Evolutionary conservation across 2,888 invertebrate species (phyloP), one percentile per base, ranked within the genome.

Genomic region (Archaeoteleia sp.): DNA sequence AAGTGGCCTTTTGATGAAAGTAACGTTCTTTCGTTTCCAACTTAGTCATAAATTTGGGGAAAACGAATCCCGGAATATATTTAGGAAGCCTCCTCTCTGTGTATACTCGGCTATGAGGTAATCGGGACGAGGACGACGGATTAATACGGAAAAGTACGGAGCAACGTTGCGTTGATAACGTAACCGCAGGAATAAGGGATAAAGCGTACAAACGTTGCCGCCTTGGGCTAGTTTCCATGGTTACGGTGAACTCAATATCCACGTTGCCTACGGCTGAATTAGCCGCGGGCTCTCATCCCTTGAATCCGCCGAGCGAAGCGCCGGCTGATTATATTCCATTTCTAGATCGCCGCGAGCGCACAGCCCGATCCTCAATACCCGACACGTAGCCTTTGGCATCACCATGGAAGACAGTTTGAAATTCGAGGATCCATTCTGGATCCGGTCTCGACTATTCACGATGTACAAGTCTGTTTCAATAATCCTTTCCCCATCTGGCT

Each of bases 191-290:
- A 79, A 81, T 79, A 78, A 82, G 80, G 82, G 82, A 80, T 81
- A 81, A 82, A 82, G 78, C 80, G 78, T 74, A 80, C 80, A 81
- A 83, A 81, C 81, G 79, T 80, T 81, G 74, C 73, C 70, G 81
- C 82, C 80, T 74, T 67, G 39, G 78, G 78, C 76, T 61, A 74
- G 81, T 85, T 77, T 74, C 83, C 81, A 84, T 84, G 83, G 83
- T 79, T 80, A 85, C 85, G 72, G 74, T 79, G 84, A 85, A 85
- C 84, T 84, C 84, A 84, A 85, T 85, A 84, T 84, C 83, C 82
- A 79, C 75, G 77, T 66, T 66, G 78, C 82, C 75, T 45, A 48
- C 68, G 78, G 75, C 73, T 68, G 65, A 54, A 70, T 67, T 66
- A 48, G 80, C 84, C 81, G 49, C 68, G 55, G 82, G 84, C 83